These are phyloP conservation scores for Phenganax stokvisi DNA, from an alignment of 92 coral and sea anemone species.

Conservation along the genomic window DNA sequence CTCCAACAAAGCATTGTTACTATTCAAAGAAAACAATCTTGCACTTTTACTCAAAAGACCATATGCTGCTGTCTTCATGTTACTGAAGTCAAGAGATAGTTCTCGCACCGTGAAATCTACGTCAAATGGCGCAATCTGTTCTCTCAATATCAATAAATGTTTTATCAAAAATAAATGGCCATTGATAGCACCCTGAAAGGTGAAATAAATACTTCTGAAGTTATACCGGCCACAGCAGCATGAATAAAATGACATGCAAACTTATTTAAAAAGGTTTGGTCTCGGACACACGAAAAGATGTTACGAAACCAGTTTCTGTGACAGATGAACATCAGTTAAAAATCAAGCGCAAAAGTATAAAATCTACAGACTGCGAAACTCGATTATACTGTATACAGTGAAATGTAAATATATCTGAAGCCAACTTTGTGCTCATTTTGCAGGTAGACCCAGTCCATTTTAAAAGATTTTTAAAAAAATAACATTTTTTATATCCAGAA, in stretches of 20 bases:
- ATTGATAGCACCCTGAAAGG: slow-evolving; percentile 82
- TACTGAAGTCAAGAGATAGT: slow-evolving; percentile 94
- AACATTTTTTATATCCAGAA: too few species aligned
- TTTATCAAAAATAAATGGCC: slow-evolving; percentile 89
- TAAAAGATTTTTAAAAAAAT: too few species aligned
- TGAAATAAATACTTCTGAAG: neutral
- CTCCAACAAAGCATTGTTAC: slow-evolving; percentile 83
- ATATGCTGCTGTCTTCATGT: slow-evolving; percentile 89
- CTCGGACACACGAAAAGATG: too few species aligned
- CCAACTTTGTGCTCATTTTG: too few species aligned
- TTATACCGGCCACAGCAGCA: neutral
- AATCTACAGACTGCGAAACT: too few species aligned
- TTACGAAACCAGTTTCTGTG: too few species aligned
- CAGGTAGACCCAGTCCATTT: too few species aligned
- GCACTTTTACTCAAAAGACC: slow-evolving; percentile 92
- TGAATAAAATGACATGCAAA: neutral
- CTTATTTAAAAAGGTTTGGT: neutral
- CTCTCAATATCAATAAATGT: slow-evolving; percentile 87
- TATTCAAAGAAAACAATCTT: slow-evolving; percentile 79
- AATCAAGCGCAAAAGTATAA: too few species aligned
- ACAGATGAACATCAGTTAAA: too few species aligned
- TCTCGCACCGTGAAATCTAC: slow-evolving; percentile 97
- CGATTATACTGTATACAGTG: too few species aligned
- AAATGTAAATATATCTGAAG: too few species aligned
- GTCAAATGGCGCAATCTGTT: slow-evolving; percentile 98